Percentiles rank a stretch among this genome's conserved stretches.
Evolutionary conservation across 2,113 vertebrate species (phyloP).

Genomic region (Sphyrna mokarran): DNA sequence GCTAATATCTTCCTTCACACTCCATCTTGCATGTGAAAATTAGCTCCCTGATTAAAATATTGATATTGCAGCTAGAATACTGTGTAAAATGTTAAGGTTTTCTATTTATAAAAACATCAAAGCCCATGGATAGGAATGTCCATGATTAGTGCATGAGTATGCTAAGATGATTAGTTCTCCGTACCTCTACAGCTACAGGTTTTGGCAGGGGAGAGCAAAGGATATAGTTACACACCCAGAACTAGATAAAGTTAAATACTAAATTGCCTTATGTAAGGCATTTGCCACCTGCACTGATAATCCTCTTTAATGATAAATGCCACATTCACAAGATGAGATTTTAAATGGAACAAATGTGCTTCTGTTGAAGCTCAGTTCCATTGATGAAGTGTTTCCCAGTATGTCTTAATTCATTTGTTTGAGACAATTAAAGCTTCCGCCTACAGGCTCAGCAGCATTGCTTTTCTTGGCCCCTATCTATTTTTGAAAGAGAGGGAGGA

Average conservation of each 20-base stretch:
- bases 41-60: neutral
- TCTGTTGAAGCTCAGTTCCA: neutral
- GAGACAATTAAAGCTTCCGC: neutral
- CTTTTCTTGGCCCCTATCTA: neutral
- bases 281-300: neutral
- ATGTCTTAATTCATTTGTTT: neutral
- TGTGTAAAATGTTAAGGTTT: neutral
- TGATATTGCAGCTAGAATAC: neutral
- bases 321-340: neutral
- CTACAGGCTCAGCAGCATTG: neutral
- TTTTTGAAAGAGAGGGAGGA: neutral
- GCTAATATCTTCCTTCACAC: neutral
- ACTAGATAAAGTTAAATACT: neutral
- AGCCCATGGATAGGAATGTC: neutral
- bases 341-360: neutral
- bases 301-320: neutral
- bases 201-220: neutral
- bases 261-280: neutral
- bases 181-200: neutral
- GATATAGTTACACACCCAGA: neutral
- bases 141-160: neutral
- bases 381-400: neutral
- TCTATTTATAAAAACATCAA: neutral
- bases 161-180: neutral
- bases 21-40: neutral